Conservation (phyloP, 2,113 vertebrate genomes). For the Melanerpes formicivorus region DNA sequence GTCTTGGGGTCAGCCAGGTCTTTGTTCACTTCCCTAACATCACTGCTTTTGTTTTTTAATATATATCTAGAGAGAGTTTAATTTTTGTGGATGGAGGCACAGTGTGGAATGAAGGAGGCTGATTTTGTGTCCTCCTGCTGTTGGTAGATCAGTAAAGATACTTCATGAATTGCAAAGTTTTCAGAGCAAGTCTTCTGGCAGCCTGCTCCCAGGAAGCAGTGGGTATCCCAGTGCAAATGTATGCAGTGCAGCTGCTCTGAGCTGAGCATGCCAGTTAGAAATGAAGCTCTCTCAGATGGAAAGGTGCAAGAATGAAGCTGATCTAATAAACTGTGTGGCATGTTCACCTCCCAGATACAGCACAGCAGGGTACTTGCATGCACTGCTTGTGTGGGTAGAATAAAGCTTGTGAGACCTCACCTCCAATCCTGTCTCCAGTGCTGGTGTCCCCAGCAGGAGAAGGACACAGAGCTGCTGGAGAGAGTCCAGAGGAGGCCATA, state of each 20-base stretch:
- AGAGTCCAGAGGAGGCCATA: no score
- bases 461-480: no score
- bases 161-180: not conserved
- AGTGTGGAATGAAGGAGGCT: not conserved
- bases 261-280: not conserved
- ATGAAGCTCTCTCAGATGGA: not conserved
- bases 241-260: not conserved
- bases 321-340: not conserved
- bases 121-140: not conserved
- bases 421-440: no score
- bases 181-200: not conserved
- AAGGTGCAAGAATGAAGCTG: not conserved
- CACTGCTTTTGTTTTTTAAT: not conserved
- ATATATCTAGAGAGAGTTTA: no score
- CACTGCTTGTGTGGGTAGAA: not conserved
- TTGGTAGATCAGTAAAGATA: not conserved
- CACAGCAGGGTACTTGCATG: not conserved
- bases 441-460: no score
- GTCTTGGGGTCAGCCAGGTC: not conserved
- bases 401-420: not conserved
- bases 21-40: not conserved
- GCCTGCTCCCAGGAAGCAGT: not conserved
- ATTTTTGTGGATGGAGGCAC: not conserved
- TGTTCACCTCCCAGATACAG: not conserved
- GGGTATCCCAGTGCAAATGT: not conserved